These are phyloP conservation scores for Lepidocolaptes lacrymiger DNA, from an alignment of 2,797 vertebrate species.

Conservation along the genomic window DNA sequence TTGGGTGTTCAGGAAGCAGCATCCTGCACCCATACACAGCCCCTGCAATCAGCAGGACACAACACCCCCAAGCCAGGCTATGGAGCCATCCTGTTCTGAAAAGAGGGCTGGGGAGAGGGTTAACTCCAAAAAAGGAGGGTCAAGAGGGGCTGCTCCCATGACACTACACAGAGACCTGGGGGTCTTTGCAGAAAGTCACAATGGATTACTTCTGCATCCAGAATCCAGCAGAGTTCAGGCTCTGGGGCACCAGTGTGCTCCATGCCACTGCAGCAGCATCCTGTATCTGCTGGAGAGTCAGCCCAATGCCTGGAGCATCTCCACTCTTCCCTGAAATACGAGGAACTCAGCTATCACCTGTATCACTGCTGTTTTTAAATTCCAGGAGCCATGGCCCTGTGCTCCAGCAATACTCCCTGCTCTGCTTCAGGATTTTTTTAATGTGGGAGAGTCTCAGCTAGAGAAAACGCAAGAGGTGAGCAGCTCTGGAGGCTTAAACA, in stretches of 20 bases:
- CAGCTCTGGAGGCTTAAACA: not conserved
- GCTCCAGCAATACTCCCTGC: not conserved
- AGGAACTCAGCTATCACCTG: not conserved
- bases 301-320: not conserved
- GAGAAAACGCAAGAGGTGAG: not conserved
- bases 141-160: not conserved
- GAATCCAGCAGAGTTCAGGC: not conserved
- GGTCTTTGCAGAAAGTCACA: not conserved
- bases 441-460: not conserved
- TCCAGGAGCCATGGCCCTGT: not conserved
- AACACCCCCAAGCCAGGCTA: not conserved
- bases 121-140: not conserved
- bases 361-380: not conserved
- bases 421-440: not conserved
- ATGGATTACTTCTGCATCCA: not conserved
- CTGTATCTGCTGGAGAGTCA: not conserved
- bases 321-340: not conserved
- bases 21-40: not conserved
- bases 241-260: not conserved
- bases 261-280: not conserved
- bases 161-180: accelerated
- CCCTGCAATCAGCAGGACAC: not conserved
- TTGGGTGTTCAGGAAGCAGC: not conserved
- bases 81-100: not conserved
- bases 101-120: not conserved